A percentile compares a stretch with the other conserved stretches of the same genome.
These are phyloP conservation scores for Himalopsyche japonica DNA, from an alignment of 2,888 invertebrate genomes.

Conservation along the genomic window DNA sequence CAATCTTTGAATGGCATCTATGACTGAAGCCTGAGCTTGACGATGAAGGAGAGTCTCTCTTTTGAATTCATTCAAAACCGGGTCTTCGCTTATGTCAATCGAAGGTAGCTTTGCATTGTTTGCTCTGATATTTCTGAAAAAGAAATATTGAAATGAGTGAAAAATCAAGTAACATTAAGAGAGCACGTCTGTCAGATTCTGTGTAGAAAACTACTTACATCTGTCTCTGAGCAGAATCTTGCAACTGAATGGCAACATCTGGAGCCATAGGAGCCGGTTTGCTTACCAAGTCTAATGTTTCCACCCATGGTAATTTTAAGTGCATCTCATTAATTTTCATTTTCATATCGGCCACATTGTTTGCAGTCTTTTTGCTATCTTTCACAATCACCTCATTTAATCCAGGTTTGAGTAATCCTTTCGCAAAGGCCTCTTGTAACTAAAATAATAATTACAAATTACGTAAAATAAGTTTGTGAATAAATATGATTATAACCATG, in stretches of 20 bases:
- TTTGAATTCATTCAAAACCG: conserved; percentile 87
- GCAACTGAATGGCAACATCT: conserved; percentile 76
- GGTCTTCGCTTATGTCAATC: conserved; percentile 70
- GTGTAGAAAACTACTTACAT: conserved; percentile 46
- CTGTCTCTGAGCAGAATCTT: conserved; percentile 74
- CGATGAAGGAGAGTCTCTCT: conserved; percentile 86
- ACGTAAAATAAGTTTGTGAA: too few relatives aligned
- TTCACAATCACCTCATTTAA: conserved; percentile 71
- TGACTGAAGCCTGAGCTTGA: conserved; percentile 84
- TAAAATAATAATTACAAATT: conserved; percentile 47
- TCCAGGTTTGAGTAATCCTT: conserved; percentile 84
- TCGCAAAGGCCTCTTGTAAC: conserved; percentile 88
- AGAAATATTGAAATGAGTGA: not conserved
- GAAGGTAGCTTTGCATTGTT: conserved; percentile 71
- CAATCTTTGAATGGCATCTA: conserved; percentile 78
- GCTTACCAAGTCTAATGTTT: conserved; percentile 79
- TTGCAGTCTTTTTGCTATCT: conserved; percentile 63
- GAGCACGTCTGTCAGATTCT: not conserved
- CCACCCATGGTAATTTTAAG: conserved; percentile 80
- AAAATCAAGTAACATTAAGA: not conserved
- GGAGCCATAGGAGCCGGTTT: conserved; percentile 81
- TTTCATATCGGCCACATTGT: conserved; percentile 74
- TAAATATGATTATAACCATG: too few relatives aligned
- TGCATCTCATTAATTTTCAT: conserved; percentile 73
- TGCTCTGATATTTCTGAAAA: conserved; percentile 54